Base-by-base conservation (phyloP, 2,113 vertebrate species). In the Dicrurus megarhynchus region DNA sequence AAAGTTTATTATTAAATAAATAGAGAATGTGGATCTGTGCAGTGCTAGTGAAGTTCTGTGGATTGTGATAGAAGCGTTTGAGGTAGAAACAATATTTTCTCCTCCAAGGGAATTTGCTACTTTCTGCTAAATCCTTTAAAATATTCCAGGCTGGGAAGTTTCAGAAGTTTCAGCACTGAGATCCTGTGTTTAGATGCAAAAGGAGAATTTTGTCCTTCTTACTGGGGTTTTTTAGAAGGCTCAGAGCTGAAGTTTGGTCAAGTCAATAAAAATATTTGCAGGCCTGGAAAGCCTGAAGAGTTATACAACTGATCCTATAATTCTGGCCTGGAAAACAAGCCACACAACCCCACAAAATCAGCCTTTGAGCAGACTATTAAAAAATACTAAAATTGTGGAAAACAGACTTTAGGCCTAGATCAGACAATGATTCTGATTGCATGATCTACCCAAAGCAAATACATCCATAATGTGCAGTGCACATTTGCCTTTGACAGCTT, bases 401-500 rank as follows among this genome's bases (percentile, higher is more conserved):
- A 94, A 52, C 50, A 91, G 41, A 71, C 28, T 94, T 77, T 10
- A 60, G 90, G 64, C 44, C 63, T 49, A 10, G 55, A 59, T 94
- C 65, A 92, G 83, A 69, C 78, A 78, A 77, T 28, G 22, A 30
- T 35, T 80, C 47, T 82, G 88, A 77, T 13, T 50, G 65, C 64
- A 69, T 7, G 13, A 61, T 27, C 57, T 12, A 78, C 71, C 65
- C 87, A 55, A 47, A 77, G 71, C 87, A 95, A 96, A 96, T 33
- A 5, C 76, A 83, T 67, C 83, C 37, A 76, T 93, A 92, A 93
- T 30, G 46, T 49, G 27, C 85, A 87, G 89, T 16, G 50, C 79
- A 81, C 89, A 88, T 95, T 94, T 97, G 81, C 68, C 46, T 95
- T 32, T 76, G 92, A 84, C 84, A 97, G 86, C 78, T 96, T 97